phyloP scores from a whole-genome alignment of 2,113 vertebrate genomes.

The Colinus virginianus region DNA sequence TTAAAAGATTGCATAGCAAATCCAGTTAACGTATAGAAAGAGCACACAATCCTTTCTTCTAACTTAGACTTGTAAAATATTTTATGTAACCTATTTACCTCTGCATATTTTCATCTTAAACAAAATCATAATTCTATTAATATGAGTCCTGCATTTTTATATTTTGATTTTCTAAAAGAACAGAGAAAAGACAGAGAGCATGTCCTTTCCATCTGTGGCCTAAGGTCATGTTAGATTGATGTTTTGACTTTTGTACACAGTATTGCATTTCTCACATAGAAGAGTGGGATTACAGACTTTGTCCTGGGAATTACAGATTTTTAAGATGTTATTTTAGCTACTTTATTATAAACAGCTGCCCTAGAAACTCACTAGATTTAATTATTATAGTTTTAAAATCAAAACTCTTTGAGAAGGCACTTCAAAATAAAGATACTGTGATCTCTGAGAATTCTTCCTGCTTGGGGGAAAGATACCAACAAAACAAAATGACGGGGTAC shows the following conservation, averaged over 20 bases:
- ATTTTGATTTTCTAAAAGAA: background rate
- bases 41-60: background rate
- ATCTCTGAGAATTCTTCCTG: background rate
- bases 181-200: fast-evolving
- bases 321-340: background rate
- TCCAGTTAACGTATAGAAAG: background rate
- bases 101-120: background rate
- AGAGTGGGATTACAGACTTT: background rate
- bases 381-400: background rate
- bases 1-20: background rate
- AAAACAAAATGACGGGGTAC: background rate
- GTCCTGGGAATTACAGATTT: background rate
- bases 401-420: background rate
- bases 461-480: background rate
- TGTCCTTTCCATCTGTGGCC: background rate
- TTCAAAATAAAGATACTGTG: background rate
- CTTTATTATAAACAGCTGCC: background rate
- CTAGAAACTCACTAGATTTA: background rate
- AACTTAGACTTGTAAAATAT: background rate
- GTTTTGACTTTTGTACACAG: background rate
- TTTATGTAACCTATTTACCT: background rate
- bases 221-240: background rate
- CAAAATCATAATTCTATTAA: fast-evolving
- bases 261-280: background rate
- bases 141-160: fast-evolving